A percentile compares a stretch with the other conserved stretches of the same genome.
Evolutionary conservation across 37 sponge, comb jelly and placozoan species (phyloP).

Genomic region (Crambe crambe): DNA sequence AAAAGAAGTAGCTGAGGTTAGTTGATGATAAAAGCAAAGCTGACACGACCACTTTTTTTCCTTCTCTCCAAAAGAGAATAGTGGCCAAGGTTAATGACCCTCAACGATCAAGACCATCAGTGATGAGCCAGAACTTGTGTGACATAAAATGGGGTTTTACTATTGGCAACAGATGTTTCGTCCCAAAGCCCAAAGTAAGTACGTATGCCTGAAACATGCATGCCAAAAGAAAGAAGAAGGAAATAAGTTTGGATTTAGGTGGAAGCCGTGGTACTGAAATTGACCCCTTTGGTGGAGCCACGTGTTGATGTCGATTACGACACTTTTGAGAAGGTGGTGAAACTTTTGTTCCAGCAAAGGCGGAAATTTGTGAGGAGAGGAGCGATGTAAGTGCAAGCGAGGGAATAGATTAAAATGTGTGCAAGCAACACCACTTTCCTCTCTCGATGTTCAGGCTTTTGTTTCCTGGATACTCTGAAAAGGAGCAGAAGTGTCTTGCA

Average conservation of each 20-base stretch:
- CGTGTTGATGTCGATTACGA: slow-evolving; percentile 48
- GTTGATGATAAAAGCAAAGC: no score
- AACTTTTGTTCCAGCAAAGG: slow-evolving; percentile 70
- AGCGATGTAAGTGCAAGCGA: slow-evolving; percentile 45
- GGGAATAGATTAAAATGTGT: no score
- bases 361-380: slow-evolving; percentile 68
- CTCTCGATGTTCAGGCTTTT: slow-evolving; percentile 34
- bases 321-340: slow-evolving; percentile 71
- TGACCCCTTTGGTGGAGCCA: slow-evolving; percentile 71
- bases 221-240: neutral
- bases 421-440: neutral
- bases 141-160: slow-evolving; percentile 56
- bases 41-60: neutral
- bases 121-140: slow-evolving; percentile 80
- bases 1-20: slow-evolving; percentile 90
- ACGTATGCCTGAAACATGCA: neutral
- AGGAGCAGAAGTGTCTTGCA: slow-evolving; percentile 19
- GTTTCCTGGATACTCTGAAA: slow-evolving; percentile 45
- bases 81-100: slow-evolving; percentile 56
- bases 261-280: slow-evolving; percentile 72
- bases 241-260: slow-evolving; percentile 48
- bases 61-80: slow-evolving; percentile 57
- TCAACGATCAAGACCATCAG: slow-evolving; percentile 77
- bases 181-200: slow-evolving; percentile 81
- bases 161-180: slow-evolving; percentile 64